phyloP scores from a whole-genome alignment of 2,113 vertebrate species.

The Centropristis striata region DNA sequence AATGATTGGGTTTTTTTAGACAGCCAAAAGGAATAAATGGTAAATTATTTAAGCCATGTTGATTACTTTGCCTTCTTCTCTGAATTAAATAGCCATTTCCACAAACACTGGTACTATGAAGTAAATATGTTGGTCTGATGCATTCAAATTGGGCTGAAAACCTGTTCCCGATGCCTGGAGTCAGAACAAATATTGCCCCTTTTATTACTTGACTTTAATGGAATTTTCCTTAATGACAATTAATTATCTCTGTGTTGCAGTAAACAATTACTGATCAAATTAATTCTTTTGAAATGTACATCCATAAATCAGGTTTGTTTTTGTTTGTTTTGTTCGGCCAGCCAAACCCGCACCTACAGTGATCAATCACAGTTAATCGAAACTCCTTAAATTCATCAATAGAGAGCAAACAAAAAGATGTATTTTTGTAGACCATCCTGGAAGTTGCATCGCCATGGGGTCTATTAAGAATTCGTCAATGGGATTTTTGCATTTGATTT shows the following conservation, averaged over 20 bases:
- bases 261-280: constrained; percentile 45
- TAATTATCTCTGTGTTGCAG: constrained; percentile 17
- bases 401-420: too few species aligned
- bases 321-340: background rate
- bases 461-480: too few species aligned
- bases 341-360: background rate
- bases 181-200: constrained; percentile 34
- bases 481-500: too few species aligned
- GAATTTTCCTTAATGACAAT: constrained; percentile 30
- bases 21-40: constrained; percentile 28
- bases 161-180: constrained; percentile 31
- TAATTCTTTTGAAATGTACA: constrained; percentile 18
- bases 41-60: constrained; percentile 31
- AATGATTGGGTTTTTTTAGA: constrained; percentile 31
- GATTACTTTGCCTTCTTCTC: constrained; percentile 28
- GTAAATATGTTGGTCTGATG: constrained; percentile 35
- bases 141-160: constrained; percentile 50
- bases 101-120: constrained; percentile 27
- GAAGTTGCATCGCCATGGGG: too few species aligned
- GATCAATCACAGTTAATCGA: background rate
- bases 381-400: constrained; percentile 1
- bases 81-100: constrained; percentile 25
- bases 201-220: constrained; percentile 46
- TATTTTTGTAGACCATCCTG: too few species aligned
- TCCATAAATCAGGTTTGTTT: background rate